Evolutionary conservation across 2,888 invertebrate genomes (phyloP), one percentile per base, ranked within the genome.

Genomic region (Metallyticus violacea): DNA sequence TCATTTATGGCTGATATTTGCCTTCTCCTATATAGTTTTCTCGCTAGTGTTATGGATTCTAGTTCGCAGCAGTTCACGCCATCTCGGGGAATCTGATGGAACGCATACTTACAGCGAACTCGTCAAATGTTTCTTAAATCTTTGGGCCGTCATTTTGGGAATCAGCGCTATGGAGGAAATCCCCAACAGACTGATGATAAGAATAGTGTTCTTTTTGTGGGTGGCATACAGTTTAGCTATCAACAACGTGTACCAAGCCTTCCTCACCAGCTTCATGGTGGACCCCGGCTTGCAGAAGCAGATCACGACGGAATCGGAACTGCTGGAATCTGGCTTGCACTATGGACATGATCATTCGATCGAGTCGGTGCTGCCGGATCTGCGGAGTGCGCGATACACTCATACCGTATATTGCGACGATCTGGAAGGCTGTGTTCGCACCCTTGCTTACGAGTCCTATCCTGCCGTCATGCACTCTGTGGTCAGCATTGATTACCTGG

Each of bases 81-180:
- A n/a, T n/a, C n/a, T n/a, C n/a, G 76, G n/a, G 7, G 27, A 15
- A 26, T 6, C 62, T 9, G 26, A 5, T 5, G 40, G 26, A 26
- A 25, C 22, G 4, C n/a, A 22, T 22, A 77, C 83, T 22, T 77
- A 77, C 7, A 40, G 28, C 2, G 78, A 78, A 5, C 9, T 85
- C 26, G 26, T 9, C n/a, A 79, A 79, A n/a, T 85, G 85, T 25
- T 85, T 85, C 26, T 22, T 85, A 7, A 78, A 30, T 30, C 26
- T 85, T 77, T 85, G 85, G 85, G 78, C 85, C 3, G 85, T 85
- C 1, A 85, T 85, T 27, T 30, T 85, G 25, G 85, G 79, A 22
- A 26, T 77, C 5, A 27, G 78, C 3, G 85, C 85, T 22, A 78
- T 77, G n/a, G 78, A 29, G 30, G 6, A 25, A 6, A 85, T 29